Evolutionary conservation across 2,113 vertebrate species (phyloP).

Genomic region (Neoarius graeffei): DNA sequence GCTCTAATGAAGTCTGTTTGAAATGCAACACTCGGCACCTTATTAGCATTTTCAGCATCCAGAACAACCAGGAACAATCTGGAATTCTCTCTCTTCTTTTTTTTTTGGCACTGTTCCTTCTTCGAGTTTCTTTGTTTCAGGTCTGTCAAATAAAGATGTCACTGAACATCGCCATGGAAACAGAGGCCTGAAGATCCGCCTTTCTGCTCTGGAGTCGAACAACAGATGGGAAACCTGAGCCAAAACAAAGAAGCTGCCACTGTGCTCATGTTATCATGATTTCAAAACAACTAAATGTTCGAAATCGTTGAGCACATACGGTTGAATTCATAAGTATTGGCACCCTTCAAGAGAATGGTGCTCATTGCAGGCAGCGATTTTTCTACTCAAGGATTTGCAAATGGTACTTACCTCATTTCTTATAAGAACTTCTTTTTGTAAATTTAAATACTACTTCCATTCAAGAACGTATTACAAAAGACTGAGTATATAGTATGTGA

Average conservation of each 20-base stretch:
- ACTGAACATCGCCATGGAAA: conserved; percentile 55
- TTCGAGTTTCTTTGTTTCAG: conserved; percentile 48
- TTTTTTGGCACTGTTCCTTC: conserved; percentile 30
- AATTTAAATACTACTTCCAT: background rate
- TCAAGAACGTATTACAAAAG: background rate
- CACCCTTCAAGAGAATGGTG: background rate
- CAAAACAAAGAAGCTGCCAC: background rate
- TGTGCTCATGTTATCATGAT: background rate
- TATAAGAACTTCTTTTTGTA: background rate
- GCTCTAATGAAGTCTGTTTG: background rate
- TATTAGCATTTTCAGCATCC: conserved; percentile 32
- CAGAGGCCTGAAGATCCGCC: conserved; percentile 47
- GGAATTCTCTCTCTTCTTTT: background rate
- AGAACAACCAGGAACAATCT: conserved; percentile 15
- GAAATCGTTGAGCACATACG: background rate
- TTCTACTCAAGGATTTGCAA: background rate
- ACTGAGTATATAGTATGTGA: background rate
- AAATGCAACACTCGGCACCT: conserved; percentile 13
- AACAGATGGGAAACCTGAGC: conserved; percentile 52
- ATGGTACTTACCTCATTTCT: background rate
- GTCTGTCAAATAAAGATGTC: conserved; percentile 65
- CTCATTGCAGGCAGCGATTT: background rate
- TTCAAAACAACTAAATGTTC: background rate
- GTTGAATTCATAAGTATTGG: background rate
- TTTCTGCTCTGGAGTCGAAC: conserved; percentile 50